Base-by-base conservation (phyloP, 2,113 vertebrate species). In the Hyaena hyaena region DNA sequence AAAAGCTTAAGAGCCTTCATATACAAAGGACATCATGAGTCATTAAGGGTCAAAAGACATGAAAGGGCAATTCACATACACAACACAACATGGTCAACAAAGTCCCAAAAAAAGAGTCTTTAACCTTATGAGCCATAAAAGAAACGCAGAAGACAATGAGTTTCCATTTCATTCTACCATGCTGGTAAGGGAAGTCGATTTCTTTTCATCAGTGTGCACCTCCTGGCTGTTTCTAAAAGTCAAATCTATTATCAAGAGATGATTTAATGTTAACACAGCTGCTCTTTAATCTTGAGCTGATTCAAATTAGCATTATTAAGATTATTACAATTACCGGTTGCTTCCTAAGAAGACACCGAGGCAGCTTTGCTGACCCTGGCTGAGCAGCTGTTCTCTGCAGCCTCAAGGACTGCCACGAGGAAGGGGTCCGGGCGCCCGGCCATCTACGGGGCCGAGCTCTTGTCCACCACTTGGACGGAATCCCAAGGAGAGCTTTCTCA, bases 401-500 rank as follows among this genome's bases (percentile, higher is more conserved):
- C 15, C 43, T 0, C 21, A 0, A 10, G 7, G 48, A 45, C n/a
- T 0, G 33, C 3, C 0, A n/a, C 55, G 21, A 8, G 58, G 55
- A 33, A 5, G 35, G 39, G 24, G 6, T 8, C 69, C 17, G 2
- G 82, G 87, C 83, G 3, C 26, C 1, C 35, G 35, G 84, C 95
- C 93, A 53, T n/a, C 11, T 7, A 1, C 39, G 31, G 74, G 61
- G 74, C 84, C 58, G 28, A 15, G 14, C 28, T 79, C 83, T 65
- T 28, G 31, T 58, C 39, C 31, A 43, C 68, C 79, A 23, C 63
- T 95, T 87, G 98, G 95, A 95, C 31, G 45, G 65, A 74, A 43
- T 98, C 87, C 97, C 94, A n/a, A 65, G 9, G 79, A 82, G 89
- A 33, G 61, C 96, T 92, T 92, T 95, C 88, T 71, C 24, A 14